These are phyloP conservation scores for Tiphia femorata DNA, from an alignment of 2,888 invertebrate genomes.

Conservation along the genomic window DNA sequence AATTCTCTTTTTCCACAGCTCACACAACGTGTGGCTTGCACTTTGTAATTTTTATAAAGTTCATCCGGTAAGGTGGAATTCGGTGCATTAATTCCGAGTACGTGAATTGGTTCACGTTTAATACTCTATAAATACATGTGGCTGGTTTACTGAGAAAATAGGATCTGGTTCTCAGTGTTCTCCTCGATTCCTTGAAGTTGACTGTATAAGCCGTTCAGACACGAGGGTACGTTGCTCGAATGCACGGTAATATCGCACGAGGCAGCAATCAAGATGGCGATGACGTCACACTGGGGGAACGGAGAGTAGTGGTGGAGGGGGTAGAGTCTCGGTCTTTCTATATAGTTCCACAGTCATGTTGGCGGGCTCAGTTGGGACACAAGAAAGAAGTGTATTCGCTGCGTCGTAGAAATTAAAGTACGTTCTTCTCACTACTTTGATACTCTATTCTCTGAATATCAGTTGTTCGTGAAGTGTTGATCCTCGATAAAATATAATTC, in stretches of 20 bases:
- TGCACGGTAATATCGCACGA: conserved; percentile 50
- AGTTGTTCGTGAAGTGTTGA: too few relatives aligned
- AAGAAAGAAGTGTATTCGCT: conserved; percentile 7
- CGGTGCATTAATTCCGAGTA: too few relatives aligned
- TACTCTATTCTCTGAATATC: too few relatives aligned
- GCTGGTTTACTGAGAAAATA: conserved; percentile 51
- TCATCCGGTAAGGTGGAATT: too few relatives aligned
- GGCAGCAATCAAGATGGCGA: conserved; percentile 57
- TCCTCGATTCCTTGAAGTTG: conserved; percentile 40
- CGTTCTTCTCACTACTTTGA: too few relatives aligned
- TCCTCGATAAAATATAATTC: too few relatives aligned
- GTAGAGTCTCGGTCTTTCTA: conserved; percentile 44
- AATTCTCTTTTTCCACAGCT: too few relatives aligned
- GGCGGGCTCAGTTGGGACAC: conserved; percentile 56
- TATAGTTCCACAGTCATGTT: conserved; percentile 64
- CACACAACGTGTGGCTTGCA: too few relatives aligned
- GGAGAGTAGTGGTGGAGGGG: conserved; percentile 34
- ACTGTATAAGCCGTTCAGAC: conserved; percentile 10
- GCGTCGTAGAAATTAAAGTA: background rate
- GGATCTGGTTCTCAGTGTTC: conserved; percentile 41
- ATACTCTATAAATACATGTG: too few relatives aligned
- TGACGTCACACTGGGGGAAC: conserved; percentile 54
- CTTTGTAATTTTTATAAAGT: too few relatives aligned
- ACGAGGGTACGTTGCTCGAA: conserved; percentile 35
- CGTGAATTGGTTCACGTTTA: too few relatives aligned